Conservation (phyloP, 2,888 invertebrate species). For the Microplitis deprimator region DNA sequence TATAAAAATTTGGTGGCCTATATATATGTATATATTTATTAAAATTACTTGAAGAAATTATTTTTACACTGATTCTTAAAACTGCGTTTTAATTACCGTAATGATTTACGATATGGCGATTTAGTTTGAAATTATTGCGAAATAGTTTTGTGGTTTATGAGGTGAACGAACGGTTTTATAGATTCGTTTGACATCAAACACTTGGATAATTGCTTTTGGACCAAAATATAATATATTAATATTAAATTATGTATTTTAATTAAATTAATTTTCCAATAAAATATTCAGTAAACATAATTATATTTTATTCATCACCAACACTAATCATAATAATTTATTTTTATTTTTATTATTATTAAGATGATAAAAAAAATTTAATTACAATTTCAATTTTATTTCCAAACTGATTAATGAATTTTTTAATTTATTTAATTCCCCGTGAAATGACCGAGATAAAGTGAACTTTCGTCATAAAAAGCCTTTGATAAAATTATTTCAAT, state of each 20-base stretch:
- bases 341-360: too few species aligned
- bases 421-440: background rate
- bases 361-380: too few species aligned
- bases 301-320: too few species aligned
- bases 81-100: too few species aligned
- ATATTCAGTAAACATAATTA: too few species aligned
- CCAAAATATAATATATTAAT: background rate
- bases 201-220: background rate
- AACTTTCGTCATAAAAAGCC: background rate
- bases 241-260: background rate
- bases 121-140: background rate
- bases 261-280: background rate
- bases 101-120: constrained; percentile 18
- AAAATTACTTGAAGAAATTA: too few species aligned
- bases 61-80: too few species aligned
- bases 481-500: background rate
- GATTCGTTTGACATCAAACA: constrained; percentile 7
- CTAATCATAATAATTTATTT: too few species aligned
- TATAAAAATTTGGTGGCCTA: too few species aligned
- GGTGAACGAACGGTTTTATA: background rate
- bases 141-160: background rate
- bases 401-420: background rate
- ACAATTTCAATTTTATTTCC: too few species aligned
- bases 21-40: too few species aligned
- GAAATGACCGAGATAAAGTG: background rate